Base-by-base conservation (phyloP, 2,888 invertebrate genomes). In the Andrena bicolor region DNA sequence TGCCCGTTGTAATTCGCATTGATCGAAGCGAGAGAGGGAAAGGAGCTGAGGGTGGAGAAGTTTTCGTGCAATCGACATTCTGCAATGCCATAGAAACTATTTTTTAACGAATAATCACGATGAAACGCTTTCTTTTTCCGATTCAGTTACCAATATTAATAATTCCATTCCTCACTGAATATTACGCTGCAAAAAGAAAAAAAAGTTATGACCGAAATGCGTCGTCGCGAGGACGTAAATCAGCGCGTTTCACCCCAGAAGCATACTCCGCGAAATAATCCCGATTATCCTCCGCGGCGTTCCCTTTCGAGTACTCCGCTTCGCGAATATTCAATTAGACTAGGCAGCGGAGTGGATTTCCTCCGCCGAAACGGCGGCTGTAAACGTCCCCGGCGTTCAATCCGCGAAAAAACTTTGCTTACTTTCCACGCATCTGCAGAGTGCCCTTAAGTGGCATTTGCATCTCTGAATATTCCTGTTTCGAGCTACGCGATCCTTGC, bases 301-400 rank as follows among this genome's bases (percentile, higher is more conserved):
- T 73, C 68, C 70, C 60, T 74, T 68, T 74, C 75, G 76, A 74
- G 61, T 48, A 20, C 65, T 77, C 30, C 51, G 35, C 85, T 79
- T 66, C 76, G 61, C 74, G 85, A 85, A 85, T 85, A 85, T 82
- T 85, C 83, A 85, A 85, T 85, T 85, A 85, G 72, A 53, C 61
- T 60, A 82, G 76, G 82, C 79, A 53, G 85, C 82, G 75, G 74
- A 76, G 65, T 63, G 83, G 83, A 85, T 85, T 79, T 68, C 76
- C 64, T 72, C 41, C 66, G 71, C 66, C 71, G 69, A 65, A 70
- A 72, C 70, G 70, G 30, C 72, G 51, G 64, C 49, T n/a, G 48
- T 72, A 66, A 72, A 63, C 26, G 49, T 65, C 77, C 61, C 60
- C 23, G 72, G 70, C 74, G 51, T 81, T 73, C 71, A 75, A 84